Conservation (phyloP, 1,140 invertebrate genomes). For the Apis cerana region DNA sequence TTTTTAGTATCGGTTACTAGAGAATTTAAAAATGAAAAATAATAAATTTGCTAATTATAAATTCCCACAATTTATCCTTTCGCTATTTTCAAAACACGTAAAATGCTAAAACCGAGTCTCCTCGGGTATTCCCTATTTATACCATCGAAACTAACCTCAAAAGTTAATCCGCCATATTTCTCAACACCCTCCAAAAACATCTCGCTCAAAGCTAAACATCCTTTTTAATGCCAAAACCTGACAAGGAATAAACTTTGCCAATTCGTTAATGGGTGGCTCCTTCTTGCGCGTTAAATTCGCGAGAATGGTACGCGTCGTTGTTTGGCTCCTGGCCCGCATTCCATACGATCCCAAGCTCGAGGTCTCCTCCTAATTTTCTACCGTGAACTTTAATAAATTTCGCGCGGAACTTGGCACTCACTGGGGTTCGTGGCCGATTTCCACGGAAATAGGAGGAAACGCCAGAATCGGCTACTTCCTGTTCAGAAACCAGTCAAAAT, state of each 20-base stretch:
- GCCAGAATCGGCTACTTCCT: not conserved
- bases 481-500: no score
- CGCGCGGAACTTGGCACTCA: conserved; percentile 51
- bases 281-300: conserved; percentile 33
- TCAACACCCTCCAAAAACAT: not conserved
- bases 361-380: conserved; percentile 59
- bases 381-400: conserved; percentile 48
- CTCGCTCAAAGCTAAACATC: not conserved
- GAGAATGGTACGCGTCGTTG: conserved; percentile 8
- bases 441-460: conserved; percentile 57
- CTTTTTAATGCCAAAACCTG: no score
- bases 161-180: not conserved
- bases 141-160: not conserved
- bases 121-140: not conserved
- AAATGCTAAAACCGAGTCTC: no score
- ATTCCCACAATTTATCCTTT: no score
- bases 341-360: conserved; percentile 25
- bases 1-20: no score
- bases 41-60: no score
- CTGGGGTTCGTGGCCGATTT: conserved; percentile 19
- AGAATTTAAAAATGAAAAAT: no score
- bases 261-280: not conserved
- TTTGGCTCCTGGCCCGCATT: conserved; percentile 58
- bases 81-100: no score
- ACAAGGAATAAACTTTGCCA: not conserved